These are phyloP conservation scores for Parazoanthus darwini DNA, from an alignment of 92 coral and sea anemone species.

Conservation along the genomic window DNA sequence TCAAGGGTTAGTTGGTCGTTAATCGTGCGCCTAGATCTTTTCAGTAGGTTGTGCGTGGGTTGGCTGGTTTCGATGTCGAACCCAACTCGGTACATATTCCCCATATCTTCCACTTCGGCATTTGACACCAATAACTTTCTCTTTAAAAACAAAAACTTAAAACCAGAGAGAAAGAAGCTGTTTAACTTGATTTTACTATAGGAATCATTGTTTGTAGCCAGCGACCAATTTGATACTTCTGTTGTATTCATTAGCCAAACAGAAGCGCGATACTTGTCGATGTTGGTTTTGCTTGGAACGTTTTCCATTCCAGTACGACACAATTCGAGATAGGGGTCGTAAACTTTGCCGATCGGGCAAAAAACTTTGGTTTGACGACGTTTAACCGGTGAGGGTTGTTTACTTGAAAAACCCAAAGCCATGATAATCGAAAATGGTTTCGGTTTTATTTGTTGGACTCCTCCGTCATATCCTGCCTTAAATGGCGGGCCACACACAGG, in stretches of 20 bases:
- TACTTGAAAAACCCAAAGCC: neutral
- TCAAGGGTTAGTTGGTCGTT: neutral
- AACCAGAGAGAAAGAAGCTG: neutral
- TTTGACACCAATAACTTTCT: neutral
- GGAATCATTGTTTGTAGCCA: neutral
- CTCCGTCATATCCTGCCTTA: too few relatives aligned
- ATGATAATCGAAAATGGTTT: conserved; percentile 32
- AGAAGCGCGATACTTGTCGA: conserved; percentile 1
- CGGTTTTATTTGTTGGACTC: too few relatives aligned
- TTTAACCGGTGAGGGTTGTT: neutral
- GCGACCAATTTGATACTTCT: neutral
- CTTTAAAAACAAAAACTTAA: neutral
- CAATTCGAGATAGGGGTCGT: neutral
- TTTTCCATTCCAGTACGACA: neutral
- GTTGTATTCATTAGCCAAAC: neutral
- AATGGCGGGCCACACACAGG: neutral
- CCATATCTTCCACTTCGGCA: neutral
- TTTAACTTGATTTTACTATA: neutral
- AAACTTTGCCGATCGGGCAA: neutral
- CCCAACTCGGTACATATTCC: neutral
- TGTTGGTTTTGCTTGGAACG: neutral
- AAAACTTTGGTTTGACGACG: neutral
- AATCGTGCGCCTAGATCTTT: neutral
- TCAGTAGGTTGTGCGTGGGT: neutral
- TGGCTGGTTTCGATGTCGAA: neutral